A percentile compares a stretch with the other conserved stretches of the same genome.
Evolutionary conservation across 2,888 invertebrate species (phyloP).

Genomic region (Unio pictorum): DNA sequence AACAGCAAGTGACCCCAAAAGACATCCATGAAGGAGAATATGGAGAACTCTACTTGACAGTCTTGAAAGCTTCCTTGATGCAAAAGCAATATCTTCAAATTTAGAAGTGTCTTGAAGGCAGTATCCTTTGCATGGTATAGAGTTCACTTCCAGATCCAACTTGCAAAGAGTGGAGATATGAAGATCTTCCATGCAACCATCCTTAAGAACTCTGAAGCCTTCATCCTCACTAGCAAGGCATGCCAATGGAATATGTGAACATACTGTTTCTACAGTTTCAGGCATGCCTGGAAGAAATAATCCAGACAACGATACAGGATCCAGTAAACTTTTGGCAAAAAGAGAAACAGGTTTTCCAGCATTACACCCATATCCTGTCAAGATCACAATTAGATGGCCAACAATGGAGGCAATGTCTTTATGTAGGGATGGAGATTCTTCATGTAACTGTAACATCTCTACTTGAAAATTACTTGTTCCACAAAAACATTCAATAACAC

Average conservation of each 20-base stretch:
- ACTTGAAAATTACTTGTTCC: conserved; percentile 16
- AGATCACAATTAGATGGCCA: conserved; percentile 2
- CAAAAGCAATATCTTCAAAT: neutral
- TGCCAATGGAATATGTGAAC: neutral
- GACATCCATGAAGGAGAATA: neutral
- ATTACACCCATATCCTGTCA: neutral
- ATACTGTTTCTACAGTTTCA: neutral
- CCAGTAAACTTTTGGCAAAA: conserved; percentile 6
- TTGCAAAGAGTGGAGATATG: no score
- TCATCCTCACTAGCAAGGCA: no score
- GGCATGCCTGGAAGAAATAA: conserved; percentile 10
- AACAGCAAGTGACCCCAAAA: conserved; percentile 3
- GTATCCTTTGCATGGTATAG: no score
- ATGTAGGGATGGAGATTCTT: conserved; percentile 9
- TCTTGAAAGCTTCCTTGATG: conserved; percentile 9
- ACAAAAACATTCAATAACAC: conserved; percentile 13
- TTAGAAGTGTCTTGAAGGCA: no score
- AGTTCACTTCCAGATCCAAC: no score
- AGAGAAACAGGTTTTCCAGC: neutral
- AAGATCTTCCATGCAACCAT: no score
- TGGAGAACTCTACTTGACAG: neutral
- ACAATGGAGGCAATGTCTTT: conserved; percentile 10
- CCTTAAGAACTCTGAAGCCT: no score
- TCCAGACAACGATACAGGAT: neutral
- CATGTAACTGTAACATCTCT: conserved; percentile 4